Conservation (phyloP, 2,888 invertebrate genomes). For the Cheilosia urbana region DNA sequence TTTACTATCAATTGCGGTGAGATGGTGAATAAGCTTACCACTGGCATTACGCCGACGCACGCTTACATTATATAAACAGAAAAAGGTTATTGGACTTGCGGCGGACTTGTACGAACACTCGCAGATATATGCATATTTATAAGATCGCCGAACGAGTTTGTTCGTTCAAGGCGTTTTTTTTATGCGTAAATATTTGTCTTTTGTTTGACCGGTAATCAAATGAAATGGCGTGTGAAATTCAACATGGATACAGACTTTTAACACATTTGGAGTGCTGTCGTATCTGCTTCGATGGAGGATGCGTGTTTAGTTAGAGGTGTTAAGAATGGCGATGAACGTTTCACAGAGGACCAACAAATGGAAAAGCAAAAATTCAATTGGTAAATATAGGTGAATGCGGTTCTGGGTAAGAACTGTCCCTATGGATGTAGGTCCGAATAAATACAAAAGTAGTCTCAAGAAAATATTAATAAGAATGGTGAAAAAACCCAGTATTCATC, state of each 20-base stretch:
- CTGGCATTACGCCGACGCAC: constrained; percentile 19
- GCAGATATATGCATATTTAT: constrained; percentile 32
- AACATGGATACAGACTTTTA: background rate
- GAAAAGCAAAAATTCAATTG: no score
- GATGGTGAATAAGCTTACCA: constrained; percentile 18
- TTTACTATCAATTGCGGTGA: constrained; percentile 30
- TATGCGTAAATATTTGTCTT: constrained; percentile 1
- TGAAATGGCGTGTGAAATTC: constrained; percentile 33
- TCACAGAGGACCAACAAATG: no score
- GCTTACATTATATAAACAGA: constrained; percentile 8
- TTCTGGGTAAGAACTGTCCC: no score
- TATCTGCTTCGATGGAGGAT: background rate
- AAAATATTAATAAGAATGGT: no score
- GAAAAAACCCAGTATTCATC: no score
- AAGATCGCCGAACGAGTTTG: constrained; percentile 3
- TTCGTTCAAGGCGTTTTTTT: constrained; percentile 8
- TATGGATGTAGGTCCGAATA: no score
- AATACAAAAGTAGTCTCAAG: no score
- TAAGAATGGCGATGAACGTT: no score
- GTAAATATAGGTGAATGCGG: no score
- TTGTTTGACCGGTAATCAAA: constrained; percentile 23
- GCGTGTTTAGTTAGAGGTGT: no score
- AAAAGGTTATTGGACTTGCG: constrained; percentile 55
- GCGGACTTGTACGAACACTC: constrained; percentile 19
- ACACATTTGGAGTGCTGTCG: background rate